Evolutionary conservation across 2,888 invertebrate species (phyloP), one percentile per base, ranked within the genome.

Genomic region (Watsonalla binaria): DNA sequence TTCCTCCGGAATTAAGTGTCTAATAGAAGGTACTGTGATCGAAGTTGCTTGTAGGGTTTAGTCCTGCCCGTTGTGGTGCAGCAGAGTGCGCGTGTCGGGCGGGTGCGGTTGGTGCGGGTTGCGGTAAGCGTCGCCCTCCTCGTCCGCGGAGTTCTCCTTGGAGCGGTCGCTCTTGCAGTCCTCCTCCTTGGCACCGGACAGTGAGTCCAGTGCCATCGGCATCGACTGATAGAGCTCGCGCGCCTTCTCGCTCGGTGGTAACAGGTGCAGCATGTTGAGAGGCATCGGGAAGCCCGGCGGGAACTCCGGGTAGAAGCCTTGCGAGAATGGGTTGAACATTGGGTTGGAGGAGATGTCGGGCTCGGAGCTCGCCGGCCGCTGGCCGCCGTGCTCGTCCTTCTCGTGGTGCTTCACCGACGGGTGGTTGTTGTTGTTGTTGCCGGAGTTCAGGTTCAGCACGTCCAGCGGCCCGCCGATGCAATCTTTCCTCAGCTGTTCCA

Each of bases 401-500:
- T 93, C 94, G 58, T 92, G 89, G 84, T 93, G 86, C 90, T 92
- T 84, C 74, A 79, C 81, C 52, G 87, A 76, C 45, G 90, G 88
- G 66, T 89, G 88, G 72, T 92, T 92, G 80, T 92, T 92, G 79
- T 92, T 92, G 77, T 92, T 92, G 74, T 92, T 92, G 57, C 92
- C 92, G 39, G 93, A 90, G 65, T 93, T 93, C 74, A 94, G 90
- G 65, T 92, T 92, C 49, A 94, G 82, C 55, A 95, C 92, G 78
- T 96, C 96, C 13, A 95, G 94, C 7, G 95, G 95, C 0, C 95
- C 95, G 54, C 95, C 96, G 80, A 96, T 96, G 84, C 96, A 97
- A 84, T 97, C 97, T 86, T 96, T 97, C 71, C 97, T 92, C 58
- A 97, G 91, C 80, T 97, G 96, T 74, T 97, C 97, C 59, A 97